Base-by-base conservation (phyloP, 2,888 invertebrate genomes). In the Scaptodrosophila latifasciaeformis region DNA sequence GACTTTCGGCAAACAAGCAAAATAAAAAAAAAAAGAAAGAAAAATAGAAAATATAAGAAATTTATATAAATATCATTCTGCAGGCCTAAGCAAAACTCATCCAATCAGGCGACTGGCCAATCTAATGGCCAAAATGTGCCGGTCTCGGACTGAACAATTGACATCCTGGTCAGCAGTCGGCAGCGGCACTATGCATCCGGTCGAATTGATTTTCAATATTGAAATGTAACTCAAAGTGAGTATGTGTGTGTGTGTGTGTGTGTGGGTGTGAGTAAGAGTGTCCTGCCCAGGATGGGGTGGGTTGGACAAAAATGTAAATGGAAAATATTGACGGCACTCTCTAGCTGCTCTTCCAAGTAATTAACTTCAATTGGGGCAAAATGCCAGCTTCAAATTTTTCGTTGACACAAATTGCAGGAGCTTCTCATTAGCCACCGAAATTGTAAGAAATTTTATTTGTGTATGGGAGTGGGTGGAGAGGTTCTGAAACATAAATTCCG, bases 331-430 rank as follows among this genome's bases (percentile, higher is more conserved):
- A 29, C 24, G 10, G 30, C 18, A 40, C 29, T 42, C 42, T 42
- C 21, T 42, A 6, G 17, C 49, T 59, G 61, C 54, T 67, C 53
- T 75, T 77, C 72, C 76, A 72, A 65, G 57, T 81, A 77, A 77
- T 77, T 77, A 81, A 70, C 74, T 72, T 63, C 67, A 62, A 81
- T 76, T 69, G 62, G 60, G 78, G 71, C 76, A 64, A 62, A 54
- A 53, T 81, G 75, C 79, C 81, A 75, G 53, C 30, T n/a, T 27
- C n/a, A n/a, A n/a, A n/a, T n/a, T n/a, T n/a, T n/a, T n/a, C n/a
- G n/a, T n/a, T n/a, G n/a, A n/a, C n/a, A n/a, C n/a, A n/a, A n/a
- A n/a, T n/a, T n/a, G n/a, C n/a, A n/a, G 37, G 29, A 21, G 35
- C 35, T 7, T 58, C 78, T 80, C 78, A 74, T 74, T 74, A 74